Percentiles rank a stretch among this genome's conserved stretches.
Conservation (phyloP, 2,113 vertebrate species). For the Pseudorectes ferrugineus region DNA sequence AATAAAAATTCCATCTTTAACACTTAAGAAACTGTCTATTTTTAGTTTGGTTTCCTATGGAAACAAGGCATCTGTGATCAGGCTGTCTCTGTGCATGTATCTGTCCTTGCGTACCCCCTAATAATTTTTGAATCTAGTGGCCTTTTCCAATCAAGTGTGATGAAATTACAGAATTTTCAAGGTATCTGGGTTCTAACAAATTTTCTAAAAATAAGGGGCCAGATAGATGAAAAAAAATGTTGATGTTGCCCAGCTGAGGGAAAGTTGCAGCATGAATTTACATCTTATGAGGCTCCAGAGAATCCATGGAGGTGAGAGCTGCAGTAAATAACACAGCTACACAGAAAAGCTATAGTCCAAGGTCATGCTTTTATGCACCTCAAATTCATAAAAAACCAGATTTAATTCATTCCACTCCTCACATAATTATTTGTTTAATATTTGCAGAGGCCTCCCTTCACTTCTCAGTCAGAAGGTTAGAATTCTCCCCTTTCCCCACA, state of each 20-base stretch:
- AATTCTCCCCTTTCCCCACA: neutral
- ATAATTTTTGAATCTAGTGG: conserved; percentile 47
- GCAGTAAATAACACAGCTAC: neutral
- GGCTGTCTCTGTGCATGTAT: conserved; percentile 52
- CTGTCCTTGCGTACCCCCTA: conserved; percentile 65
- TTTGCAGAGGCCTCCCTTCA: neutral
- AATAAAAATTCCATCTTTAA: conserved; percentile 67
- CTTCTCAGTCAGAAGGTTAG: neutral
- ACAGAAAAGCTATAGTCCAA: neutral
- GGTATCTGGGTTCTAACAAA: neutral
- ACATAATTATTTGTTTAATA: neutral
- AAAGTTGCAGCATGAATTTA: neutral
- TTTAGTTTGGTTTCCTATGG: conserved; percentile 67
- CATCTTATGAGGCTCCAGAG: neutral
- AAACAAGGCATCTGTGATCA: conserved; percentile 64
- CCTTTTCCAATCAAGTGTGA: conserved; percentile 1
- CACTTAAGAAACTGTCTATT: conserved; percentile 61
- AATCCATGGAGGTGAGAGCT: neutral
- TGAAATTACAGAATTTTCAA: neutral
- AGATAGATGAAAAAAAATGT: neutral
- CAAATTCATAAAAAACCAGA: neutral
- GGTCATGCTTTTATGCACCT: neutral
- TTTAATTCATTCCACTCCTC: neutral
- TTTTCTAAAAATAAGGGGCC: neutral
- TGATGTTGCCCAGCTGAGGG: neutral